Evolutionary conservation across 2,888 invertebrate genomes (phyloP).

Genomic region (Rhorus exstirpatorius): DNA sequence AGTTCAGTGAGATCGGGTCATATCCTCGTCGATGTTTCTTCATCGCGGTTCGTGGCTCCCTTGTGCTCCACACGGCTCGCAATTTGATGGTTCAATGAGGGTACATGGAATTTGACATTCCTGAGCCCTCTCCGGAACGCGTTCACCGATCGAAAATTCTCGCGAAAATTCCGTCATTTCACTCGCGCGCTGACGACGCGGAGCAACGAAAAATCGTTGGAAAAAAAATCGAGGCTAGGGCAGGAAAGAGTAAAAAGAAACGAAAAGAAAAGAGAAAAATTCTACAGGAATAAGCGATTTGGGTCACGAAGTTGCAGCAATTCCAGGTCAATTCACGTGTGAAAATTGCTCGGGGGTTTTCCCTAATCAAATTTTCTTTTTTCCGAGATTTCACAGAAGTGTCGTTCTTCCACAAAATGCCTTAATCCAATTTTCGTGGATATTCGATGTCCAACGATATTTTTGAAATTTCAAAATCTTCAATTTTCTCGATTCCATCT

Average conservation of each 20-base stretch:
- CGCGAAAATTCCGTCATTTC: no score
- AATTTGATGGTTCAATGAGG: constrained; percentile 30
- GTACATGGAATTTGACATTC: constrained; percentile 37
- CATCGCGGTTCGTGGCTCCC: neutral
- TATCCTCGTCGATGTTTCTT: constrained; percentile 40
- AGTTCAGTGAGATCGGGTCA: constrained; percentile 55
- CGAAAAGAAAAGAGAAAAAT: constrained; percentile 22
- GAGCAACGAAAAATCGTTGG: no score
- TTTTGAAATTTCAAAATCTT: constrained; percentile 56
- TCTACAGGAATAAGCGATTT: constrained; percentile 1
- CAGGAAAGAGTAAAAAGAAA: no score
- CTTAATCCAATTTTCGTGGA: constrained; percentile 3
- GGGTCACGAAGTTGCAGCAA: no score
- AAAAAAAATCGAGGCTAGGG: no score
- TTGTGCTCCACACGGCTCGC: constrained; percentile 9
- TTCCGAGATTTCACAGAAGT: constrained; percentile 1
- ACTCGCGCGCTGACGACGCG: no score
- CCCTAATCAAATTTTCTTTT: constrained; percentile 27
- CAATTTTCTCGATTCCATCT: constrained; percentile 27
- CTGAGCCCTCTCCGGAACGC: no score
- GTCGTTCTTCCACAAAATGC: neutral
- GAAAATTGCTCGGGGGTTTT: neutral
- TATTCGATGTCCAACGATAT: constrained; percentile 19
- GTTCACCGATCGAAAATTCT: no score
- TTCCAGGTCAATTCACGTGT: neutral